phyloP scores from a whole-genome alignment of 1,140 invertebrate genomes.

The Papilio aristodemus region DNA sequence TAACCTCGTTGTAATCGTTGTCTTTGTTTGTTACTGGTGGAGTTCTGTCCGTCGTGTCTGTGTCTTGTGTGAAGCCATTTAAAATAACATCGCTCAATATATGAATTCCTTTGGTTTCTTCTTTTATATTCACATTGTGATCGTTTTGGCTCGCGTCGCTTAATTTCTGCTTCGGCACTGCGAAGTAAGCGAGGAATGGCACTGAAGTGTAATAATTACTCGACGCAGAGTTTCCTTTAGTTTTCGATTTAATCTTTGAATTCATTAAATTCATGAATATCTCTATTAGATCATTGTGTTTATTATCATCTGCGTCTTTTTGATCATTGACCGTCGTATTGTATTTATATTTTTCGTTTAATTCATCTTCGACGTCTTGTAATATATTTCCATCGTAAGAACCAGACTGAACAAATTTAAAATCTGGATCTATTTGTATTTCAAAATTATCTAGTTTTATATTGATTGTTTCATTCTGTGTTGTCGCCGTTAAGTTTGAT shows the following conservation, averaged over 20 bases:
- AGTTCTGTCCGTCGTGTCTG: neutral
- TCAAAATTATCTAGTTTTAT: slow-evolving; percentile 35
- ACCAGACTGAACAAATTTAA: slow-evolving; percentile 46
- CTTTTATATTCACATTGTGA: neutral
- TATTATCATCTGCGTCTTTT: neutral
- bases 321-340: slow-evolving; percentile 26
- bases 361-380: slow-evolving; percentile 53
- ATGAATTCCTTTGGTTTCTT: slow-evolving; percentile 1
- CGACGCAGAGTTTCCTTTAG: neutral
- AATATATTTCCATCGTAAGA: slow-evolving; percentile 54
- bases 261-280: slow-evolving; percentile 26
- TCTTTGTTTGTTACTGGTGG: neutral
- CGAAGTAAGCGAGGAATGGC: neutral
- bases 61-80: neutral
- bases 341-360: slow-evolving; percentile 45
- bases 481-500: slow-evolving; percentile 9
- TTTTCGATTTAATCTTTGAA: slow-evolving; percentile 1
- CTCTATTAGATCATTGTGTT: neutral
- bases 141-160: neutral
- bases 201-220: neutral
- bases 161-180: neutral
- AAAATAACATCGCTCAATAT: slow-evolving; percentile 5
- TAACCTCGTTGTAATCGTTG: neutral
- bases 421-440: slow-evolving; percentile 51
- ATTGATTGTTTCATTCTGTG: slow-evolving; percentile 21